Evolutionary conservation across 1,140 invertebrate species (phyloP), one percentile per base, ranked within the genome.

Genomic region (Stegodyphus mimosarum): DNA sequence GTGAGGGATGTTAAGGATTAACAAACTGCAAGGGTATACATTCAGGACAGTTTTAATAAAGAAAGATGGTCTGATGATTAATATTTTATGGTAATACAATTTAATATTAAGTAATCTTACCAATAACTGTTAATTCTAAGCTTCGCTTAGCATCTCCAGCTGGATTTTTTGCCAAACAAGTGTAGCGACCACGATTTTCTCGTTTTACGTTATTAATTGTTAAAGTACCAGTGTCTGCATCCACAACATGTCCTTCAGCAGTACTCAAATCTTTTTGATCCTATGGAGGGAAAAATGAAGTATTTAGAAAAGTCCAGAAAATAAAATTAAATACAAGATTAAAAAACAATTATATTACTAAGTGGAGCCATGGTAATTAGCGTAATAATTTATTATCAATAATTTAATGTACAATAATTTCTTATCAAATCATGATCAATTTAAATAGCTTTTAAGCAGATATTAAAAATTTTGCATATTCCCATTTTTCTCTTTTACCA

Each of bases 111-210:
- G 55, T 60, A 60, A 10, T 10, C 15, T 10, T 88, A 87, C 87
- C 87, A 52, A 90, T 86, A n/a, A 90, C 90, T 15, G 78, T 81
- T 10, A 96, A 92, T 87, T 92, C 92, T 69, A 94, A 92, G 52
- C 91, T 87, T 15, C 84, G 87, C 7, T 86, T 83, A 53, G 92
- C 94, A 49, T 92, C 90, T 0, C 95, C 96, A 10, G 96, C 97
- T 15, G 92, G 91, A 89, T 98, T 98, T 67, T 92, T 92, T 0
- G 96, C 97, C 50, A 93, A 93, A 89, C 97, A 98, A 67, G 93
- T 94, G 89, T 97, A 97, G 52, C 92, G 92, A 0, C 95, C 95
- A 70, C 93, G 93, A 90, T 98, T 96, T 1, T 94, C 94, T 77
- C 94, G 93, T 81, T 94, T 93, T 0, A 97, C 94, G 87, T 94